Base-by-base conservation (phyloP, 2,888 invertebrate species). In the Biston stratarius region DNA sequence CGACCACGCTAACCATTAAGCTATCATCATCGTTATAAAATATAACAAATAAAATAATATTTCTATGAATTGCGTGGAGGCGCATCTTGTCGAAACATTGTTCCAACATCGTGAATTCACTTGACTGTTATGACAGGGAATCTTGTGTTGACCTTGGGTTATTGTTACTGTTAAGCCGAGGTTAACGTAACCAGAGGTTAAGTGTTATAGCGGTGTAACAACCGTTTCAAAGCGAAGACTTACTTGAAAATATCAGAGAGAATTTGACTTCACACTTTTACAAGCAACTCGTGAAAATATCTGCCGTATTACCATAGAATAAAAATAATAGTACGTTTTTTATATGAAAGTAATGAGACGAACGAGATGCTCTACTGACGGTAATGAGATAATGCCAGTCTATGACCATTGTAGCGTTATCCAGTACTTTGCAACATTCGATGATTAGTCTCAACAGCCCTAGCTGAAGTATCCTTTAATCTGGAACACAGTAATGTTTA, bases 41-140 rank as follows among this genome's bases (percentile, higher is more conserved):
- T 24, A 2, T 24, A 24, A 24, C 24, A 42, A 42, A 0, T 11
- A 42, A 11, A 42, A 42, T 42, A 10, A 42, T 11, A 42, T 42
- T 10, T 42, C 11, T 10, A 10, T 42, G 42, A 42, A n/a, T 45
- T 45, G 44, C 7, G 5, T 11, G 6, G n/a, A n/a, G 7, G 14
- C 15, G 15, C 6, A 33, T 49, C 34, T 34, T 9, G 24, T 49
- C 12, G 49, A 49, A 24, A 15, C 5, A 6, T 12, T 49, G n/a
- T 24, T 36, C 44, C 11, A 57, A 57, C 44, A 79, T 85, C 81
- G 82, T 84, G 86, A 82, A 83, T 84, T 87, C 83, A 82, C 84
- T 84, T 81, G 81, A 74, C 79, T 75, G 73, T 76, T 80, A 78
- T 75, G 79, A 76, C 77, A 78, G 64, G 73, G 76, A 74, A 72